Evolutionary conservation across 23 tunicate genomes (phyloP), one percentile per base, ranked within the genome.

Genomic region (Clavelina lepadiformis): DNA sequence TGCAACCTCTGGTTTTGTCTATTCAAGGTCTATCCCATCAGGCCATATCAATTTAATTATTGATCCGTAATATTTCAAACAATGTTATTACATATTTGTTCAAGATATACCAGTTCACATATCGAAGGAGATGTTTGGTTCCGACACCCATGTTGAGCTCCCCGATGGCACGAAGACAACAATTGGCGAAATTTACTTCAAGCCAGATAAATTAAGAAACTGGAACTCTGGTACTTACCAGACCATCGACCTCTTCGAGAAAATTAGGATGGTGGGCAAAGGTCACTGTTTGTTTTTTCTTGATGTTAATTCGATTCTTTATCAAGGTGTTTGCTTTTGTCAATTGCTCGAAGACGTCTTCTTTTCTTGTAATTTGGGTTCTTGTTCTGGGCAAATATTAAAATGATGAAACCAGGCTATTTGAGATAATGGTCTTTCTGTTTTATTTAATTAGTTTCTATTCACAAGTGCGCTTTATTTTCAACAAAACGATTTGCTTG

Each of bases 211-310:
- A 35, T 46, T 89, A 22, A 52, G 85, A 27, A 79, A 69, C 53
- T 81, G 82, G 82, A 56, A 65, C 50, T 68, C 75, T 59, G 89
- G 89, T 1, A 60, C 97, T 24, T 75, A 81, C 38, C 97, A 89
- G 47, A 69, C 97, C 11, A 63, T 81, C 35, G 97, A 89, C 35
- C 31, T 89, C 50, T 89, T 89, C 61, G 97, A 89, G 63, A 89
- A 89, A 67, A 89, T 89, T 13, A 63, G 97, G 35, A 89, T 75
- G 80, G 97, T 89, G 25, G 97, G 97, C 21, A 89, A 89, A 75
- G 92, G 92, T 83, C 38, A 45, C 1, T 52, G 11, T 3, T 29
- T 31, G 8, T 29, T 61, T 32, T 15, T 11, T 19, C 8, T n/a
- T 55, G 15, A 7, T 11, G 15, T 41, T 11, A 41, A 15, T 28